Evolutionary conservation across 2,888 invertebrate species (phyloP), one percentile per base, ranked within the genome.

Genomic region (Mythimna ferrago): DNA sequence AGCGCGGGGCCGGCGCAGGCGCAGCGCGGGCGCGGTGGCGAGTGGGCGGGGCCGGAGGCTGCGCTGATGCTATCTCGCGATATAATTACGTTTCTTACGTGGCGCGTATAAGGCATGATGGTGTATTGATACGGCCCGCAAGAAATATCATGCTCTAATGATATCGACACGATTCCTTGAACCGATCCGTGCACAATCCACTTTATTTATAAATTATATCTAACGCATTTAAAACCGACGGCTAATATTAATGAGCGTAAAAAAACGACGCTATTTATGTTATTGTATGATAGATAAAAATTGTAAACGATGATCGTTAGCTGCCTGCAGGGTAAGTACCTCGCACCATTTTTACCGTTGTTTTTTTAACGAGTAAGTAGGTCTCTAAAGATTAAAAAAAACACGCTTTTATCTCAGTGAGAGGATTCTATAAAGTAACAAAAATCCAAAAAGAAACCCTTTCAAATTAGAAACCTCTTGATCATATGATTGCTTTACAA

Each of bases 91-190:
- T 81, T 82, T 84, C 84, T 84, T 84, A 62, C 66, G 51, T 19
- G 56, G 21, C 41, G 66, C 81, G 62, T 70, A 72, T 70, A 82
- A 81, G 84, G 84, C 66, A 41, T 70, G 77, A 81, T 73, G 82
- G 84, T 78, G 82, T 84, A 77, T 81, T 78, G 73, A 81, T 84
- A 81, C 66, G 26, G 68, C 41, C 21, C 64, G 64, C 81, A 78
- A 84, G 69, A 84, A 84, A 82, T 73, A 82, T 64, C 70, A 70
- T 67, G 65, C 74, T 78, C 70, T 81, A 84, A 84, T 84, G 76
- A 84, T 79, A 83, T 84, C 64, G 61, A 82, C 85, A 75, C 74
- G 70, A 83, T 81, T 81, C 81, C 76, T 68, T 80, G 81, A 83
- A 81, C 63, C 35, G 60, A 69, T 56, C 21, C 44, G 51, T 5